A percentile compares a stretch with the other conserved stretches of the same genome.
Conservation (phyloP, 2,113 vertebrate species). For the Hystrix cristata region DNA sequence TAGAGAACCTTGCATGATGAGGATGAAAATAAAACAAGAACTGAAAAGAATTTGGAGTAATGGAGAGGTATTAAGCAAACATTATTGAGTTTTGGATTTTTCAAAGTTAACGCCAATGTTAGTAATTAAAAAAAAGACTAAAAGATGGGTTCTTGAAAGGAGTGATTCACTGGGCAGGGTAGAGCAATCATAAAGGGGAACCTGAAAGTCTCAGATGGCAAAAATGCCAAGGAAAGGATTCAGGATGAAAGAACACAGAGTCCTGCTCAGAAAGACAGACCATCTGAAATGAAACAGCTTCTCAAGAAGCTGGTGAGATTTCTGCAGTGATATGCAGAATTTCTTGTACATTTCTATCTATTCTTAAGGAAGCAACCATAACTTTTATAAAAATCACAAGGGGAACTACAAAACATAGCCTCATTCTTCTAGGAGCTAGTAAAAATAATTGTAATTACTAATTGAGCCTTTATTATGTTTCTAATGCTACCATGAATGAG, state of each 20-base stretch:
- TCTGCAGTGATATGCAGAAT: constrained; percentile 28
- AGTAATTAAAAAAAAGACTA: constrained; percentile 28
- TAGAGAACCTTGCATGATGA: not conserved
- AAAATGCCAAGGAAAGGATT: not conserved
- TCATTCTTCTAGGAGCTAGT: not conserved
- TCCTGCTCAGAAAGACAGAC: not conserved
- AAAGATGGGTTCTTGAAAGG: not conserved
- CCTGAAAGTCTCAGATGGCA: not conserved
- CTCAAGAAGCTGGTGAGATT: not conserved
- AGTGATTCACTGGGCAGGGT: not conserved
- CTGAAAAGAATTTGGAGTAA: not conserved
- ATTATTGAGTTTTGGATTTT: constrained; percentile 11
- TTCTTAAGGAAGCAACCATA: not conserved
- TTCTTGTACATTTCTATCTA: not conserved
- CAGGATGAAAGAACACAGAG: not conserved
- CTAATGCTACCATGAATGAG: not conserved
- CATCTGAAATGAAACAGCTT: not conserved
- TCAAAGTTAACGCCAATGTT: not conserved
- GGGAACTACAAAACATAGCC: not conserved
- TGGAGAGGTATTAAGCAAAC: not conserved
- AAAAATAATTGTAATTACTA: not conserved
- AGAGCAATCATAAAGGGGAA: not conserved
- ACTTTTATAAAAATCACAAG: constrained; percentile 21
- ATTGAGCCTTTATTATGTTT: not conserved
- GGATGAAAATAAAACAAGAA: not conserved